Evolutionary conservation across 2,113 vertebrate genomes (phyloP), one percentile per base, ranked within the genome.

Genomic region (Sylvilagus bachmani): DNA sequence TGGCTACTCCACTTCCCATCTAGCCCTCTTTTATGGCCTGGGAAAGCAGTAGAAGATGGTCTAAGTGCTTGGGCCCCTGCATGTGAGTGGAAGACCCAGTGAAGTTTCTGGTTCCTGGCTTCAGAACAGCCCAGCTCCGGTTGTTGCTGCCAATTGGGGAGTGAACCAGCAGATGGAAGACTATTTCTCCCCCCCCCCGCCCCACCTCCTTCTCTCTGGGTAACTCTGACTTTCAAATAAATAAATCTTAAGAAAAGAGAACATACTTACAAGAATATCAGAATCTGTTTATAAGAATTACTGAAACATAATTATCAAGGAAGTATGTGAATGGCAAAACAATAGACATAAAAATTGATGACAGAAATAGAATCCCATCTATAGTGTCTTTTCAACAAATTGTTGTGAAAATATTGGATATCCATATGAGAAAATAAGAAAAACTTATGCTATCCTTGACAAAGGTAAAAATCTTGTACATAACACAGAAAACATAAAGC

Each of bases 241-340:
- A 62, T 22, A 80, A 61, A 80, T 31, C 13, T 44, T 44, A 44
- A n/a, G 36, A 61, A 12, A 61, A 61, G 36, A 31, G 2, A 14
- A 5, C 13, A 78, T 53, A 36, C 6, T 67, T 51, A 61, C 19
- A 69, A 10, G 10, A 36, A 3, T 27, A 3, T 38, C 2, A 14
- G 6, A 3, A 71, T 19, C 44, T 78, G 12, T 10, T 70, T 49
- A 49, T 11, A 31, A 77, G 21, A 53, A 24, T 38, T 58, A 58
- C 7, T 13, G 9, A 58, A 3, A 67, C 31, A 4, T 0, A 29
- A 0, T 81, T 6, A 38, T 66, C 10, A 49, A 9, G 5, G 13
- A 22, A 36, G 21, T 36, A 0, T 36, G 2, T 69, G 61, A 87
- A 44, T 58, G 25, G 51, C 6, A 84, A 38, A 64, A 29, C 13